Evolutionary conservation across 2,113 vertebrate genomes (phyloP).

Genomic region (Todiramphus chloris): DNA sequence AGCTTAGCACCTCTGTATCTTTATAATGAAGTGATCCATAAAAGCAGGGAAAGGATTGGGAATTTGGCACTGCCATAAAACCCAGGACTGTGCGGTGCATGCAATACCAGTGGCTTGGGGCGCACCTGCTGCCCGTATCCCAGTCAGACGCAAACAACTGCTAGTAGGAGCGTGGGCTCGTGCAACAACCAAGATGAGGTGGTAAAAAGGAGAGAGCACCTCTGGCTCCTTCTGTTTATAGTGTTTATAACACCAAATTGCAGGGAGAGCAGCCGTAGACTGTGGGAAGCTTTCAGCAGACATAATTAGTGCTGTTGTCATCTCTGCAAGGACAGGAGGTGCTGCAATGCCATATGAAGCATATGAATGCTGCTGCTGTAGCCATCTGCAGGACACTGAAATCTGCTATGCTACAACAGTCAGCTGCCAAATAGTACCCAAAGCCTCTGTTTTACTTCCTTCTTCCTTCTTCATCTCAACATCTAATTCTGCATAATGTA

Average conservation of each 20-base stretch:
- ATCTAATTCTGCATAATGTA: not conserved
- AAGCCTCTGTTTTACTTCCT: not conserved
- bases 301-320: not conserved
- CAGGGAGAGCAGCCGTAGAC: not conserved
- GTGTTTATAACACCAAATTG: not conserved
- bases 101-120: not conserved
- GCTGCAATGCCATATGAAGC: not conserved
- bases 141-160: not conserved
- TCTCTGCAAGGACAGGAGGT: not conserved
- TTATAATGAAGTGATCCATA: not conserved
- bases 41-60: not conserved
- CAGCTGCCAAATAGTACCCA: not conserved
- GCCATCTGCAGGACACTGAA: not conserved
- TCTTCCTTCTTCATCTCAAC: not conserved
- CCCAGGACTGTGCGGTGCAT: fast-evolving
- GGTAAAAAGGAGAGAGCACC: not conserved
- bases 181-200: not conserved
- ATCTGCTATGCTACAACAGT: not conserved
- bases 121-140: not conserved
- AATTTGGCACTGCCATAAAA: not conserved
- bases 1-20: not conserved
- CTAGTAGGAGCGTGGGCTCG: not conserved
- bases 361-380: not conserved
- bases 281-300: not conserved
- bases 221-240: not conserved